These are phyloP conservation scores for Sitta carolinensis DNA, from an alignment of 2,797 vertebrate genomes.

Conservation along the genomic window DNA sequence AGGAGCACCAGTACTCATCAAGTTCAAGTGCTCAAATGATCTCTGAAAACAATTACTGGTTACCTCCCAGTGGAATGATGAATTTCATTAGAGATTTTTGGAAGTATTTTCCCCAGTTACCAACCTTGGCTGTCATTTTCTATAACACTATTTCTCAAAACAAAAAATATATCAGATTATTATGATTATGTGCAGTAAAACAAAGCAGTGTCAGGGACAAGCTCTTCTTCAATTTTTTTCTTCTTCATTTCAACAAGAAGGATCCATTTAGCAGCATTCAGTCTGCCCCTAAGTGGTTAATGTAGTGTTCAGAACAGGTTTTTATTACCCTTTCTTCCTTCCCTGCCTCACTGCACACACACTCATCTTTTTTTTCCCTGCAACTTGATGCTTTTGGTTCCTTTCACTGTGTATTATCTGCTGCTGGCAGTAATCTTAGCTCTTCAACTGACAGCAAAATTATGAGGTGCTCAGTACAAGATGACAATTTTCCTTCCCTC, in stretches of 20 bases:
- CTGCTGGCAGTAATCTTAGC: constrained; percentile 53
- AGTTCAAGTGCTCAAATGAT: constrained; percentile 2
- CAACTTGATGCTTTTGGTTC: constrained; percentile 53
- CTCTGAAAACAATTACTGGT: constrained; percentile 13
- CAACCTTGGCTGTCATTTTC: background rate
- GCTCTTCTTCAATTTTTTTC: background rate
- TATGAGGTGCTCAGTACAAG: constrained; percentile 46
- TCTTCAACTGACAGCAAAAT: constrained; percentile 69
- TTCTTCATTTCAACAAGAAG: background rate
- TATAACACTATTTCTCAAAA: background rate
- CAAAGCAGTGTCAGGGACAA: background rate
- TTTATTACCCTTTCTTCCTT: constrained; percentile 48
- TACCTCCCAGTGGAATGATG: background rate
- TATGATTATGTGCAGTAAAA: background rate
- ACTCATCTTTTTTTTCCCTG: background rate
- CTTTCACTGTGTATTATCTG: constrained; percentile 47
- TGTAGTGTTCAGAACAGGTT: constrained; percentile 39
- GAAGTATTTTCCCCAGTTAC: background rate
- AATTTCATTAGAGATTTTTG: background rate
- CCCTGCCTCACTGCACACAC: constrained; percentile 23
- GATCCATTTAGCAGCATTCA: background rate
- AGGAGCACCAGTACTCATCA: background rate
- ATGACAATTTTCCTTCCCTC: constrained; percentile 57
- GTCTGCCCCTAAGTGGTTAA: constrained; percentile 41
- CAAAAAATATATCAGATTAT: background rate